Base-by-base conservation (phyloP, 2,797 vertebrate species). In the Gobio occitaniae region DNA sequence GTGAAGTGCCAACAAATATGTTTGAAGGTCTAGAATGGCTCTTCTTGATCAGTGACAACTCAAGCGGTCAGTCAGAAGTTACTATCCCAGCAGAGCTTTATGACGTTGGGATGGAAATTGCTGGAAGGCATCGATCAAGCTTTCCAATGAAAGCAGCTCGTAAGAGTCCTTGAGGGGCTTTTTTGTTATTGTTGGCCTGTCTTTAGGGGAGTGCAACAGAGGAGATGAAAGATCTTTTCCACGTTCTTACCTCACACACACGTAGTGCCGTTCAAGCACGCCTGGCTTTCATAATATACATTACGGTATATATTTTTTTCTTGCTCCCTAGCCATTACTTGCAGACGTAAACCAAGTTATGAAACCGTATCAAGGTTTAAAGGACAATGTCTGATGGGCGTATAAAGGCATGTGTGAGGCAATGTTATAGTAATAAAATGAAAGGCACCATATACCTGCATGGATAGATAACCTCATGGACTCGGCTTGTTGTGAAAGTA, bases 101-200 rank as follows among this genome's bases (percentile, higher is more conserved):
- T 78, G 83, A 71, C 6, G 6, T 84, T 29, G 4, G 29, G 50
- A 63, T 52, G 59, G 76, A 87, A 80, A 86, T 70, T 15, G 47
- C 83, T 87, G 61, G 38, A 74, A 82, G 48, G 32, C 25, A 15
- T 75, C 36, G 17, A 11, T 87, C n/a, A 25, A 32, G 52, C 16
- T 87, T 86, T 84, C 72, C 77, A 70, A 17, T 78, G 15, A 68
- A 44, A 29, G 38, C 17, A 12, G 56, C 56, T 78, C 32, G 16
- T 38, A 74, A 77, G 74, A 65, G 29, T 59, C 61, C 59, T 15
- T 83, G 44, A 84, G 84, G 87, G 87, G 82, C 72, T 84, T 13
- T 83, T 17, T 17, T 52, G 17, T 81, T 89, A 48, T 86, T 86
- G 56, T 90, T 86, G 54, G 70, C 68, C 48, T 47, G 38, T 77